A percentile compares a stretch with the other conserved stretches of the same genome.
phyloP scores from a whole-genome alignment of 37 sponge, comb jelly and placozoan genomes.

The Aplysina aerophoba region DNA sequence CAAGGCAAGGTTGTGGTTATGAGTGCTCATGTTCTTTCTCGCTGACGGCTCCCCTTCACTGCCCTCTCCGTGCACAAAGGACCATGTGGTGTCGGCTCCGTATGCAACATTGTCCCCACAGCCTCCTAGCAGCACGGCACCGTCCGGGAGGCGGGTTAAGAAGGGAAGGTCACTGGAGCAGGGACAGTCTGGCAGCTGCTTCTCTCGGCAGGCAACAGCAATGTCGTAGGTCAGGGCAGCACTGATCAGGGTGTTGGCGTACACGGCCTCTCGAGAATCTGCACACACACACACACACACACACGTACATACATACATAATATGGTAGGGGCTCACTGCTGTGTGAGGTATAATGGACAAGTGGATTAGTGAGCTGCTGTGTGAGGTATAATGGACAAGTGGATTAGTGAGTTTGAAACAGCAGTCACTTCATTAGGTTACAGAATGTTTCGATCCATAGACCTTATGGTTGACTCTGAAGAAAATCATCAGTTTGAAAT shows the following conservation, averaged over 20 bases:
- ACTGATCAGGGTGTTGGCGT: conserved; percentile 23
- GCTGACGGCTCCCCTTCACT: neutral
- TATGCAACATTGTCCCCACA: neutral
- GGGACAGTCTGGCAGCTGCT: conserved; percentile 23
- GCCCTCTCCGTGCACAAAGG: too few relatives aligned
- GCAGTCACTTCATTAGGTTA: too few relatives aligned
- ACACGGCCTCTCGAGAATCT: conserved; percentile 6
- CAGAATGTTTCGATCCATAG: too few relatives aligned
- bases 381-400: too few relatives aligned
- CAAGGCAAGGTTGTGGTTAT: neutral
- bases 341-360: too few relatives aligned
- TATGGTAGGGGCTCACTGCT: too few relatives aligned
- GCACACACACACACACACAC: neutral
- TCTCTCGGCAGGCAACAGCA: conserved; percentile 14
- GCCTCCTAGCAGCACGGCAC: neutral
- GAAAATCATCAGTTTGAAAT: too few relatives aligned
- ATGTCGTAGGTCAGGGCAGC: conserved; percentile 9
- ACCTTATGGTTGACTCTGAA: too few relatives aligned
- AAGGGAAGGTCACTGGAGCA: conserved; percentile 10
- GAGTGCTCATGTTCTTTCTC: neutral
- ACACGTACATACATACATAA: too few relatives aligned
- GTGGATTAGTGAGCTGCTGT: too few relatives aligned
- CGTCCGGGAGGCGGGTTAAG: too few relatives aligned
- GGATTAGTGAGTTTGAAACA: too few relatives aligned
- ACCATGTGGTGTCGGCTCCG: neutral